Evolutionary conservation across 2,113 vertebrate genomes (phyloP).

Genomic region (Pipra filicauda): DNA sequence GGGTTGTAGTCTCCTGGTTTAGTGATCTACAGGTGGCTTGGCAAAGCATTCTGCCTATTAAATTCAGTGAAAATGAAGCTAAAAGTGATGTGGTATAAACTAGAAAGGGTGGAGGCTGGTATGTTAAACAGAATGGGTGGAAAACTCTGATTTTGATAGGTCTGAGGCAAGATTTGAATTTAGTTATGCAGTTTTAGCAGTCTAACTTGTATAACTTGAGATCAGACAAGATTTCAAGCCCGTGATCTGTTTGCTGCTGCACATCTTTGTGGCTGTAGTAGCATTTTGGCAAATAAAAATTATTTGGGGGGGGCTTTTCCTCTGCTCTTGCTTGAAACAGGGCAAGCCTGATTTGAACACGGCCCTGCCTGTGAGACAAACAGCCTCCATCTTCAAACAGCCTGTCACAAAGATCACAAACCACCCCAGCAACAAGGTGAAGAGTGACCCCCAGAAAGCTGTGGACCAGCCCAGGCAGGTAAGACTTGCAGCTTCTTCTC

Average conservation of each 20-base stretch:
- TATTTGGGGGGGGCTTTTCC: not conserved
- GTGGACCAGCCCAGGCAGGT: conserved; percentile 98
- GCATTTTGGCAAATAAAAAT: not conserved
- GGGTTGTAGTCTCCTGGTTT: not conserved
- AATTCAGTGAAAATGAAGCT: not conserved
- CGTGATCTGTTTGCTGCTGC: not conserved
- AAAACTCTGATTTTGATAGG: not conserved
- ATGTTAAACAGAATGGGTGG: not conserved
- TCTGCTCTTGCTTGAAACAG: conserved; percentile 57
- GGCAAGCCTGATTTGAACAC: conserved; percentile 98
- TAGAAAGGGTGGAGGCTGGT: not conserved
- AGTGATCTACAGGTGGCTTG: not conserved
- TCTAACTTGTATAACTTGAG: not conserved
- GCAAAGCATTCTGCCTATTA: not conserved
- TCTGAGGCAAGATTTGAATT: not conserved
- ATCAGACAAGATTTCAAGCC: not conserved
- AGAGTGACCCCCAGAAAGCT: conserved; percentile 97
- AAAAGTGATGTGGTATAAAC: not conserved
- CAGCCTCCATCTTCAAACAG: conserved; percentile 97
- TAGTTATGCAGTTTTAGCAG: not conserved
- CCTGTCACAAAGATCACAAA: conserved; percentile 98
- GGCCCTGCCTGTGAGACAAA: conserved; percentile 93
- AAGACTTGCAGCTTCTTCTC: not conserved
- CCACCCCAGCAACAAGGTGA: conserved; percentile 98
- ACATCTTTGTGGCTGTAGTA: not conserved